Conservation (phyloP, 2,113 vertebrate species). For the Syngnathus scovelli region DNA sequence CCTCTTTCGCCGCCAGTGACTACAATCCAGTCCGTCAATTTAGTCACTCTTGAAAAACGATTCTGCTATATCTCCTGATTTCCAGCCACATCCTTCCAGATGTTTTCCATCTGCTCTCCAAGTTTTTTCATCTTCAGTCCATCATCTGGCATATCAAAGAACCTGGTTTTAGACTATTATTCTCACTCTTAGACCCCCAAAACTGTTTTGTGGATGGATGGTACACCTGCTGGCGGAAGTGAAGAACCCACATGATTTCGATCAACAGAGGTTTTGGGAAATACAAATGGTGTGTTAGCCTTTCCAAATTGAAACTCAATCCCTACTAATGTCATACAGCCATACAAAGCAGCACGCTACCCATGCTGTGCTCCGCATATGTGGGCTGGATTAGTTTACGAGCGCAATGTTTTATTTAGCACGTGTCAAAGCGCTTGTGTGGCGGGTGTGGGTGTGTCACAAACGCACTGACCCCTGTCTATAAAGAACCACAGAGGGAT, state of each 20-base stretch:
- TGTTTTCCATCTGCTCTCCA: constrained; percentile 28
- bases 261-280: constrained; percentile 10
- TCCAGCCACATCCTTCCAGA: constrained; percentile 27
- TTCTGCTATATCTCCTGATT: background rate
- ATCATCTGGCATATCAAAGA: constrained; percentile 32
- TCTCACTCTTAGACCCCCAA: background rate
- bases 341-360: constrained; percentile 50
- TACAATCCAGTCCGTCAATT: background rate
- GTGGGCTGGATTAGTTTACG: constrained; percentile 64
- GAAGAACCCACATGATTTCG: constrained; percentile 40
- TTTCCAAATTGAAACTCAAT: constrained; percentile 61
- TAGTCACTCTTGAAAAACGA: background rate
- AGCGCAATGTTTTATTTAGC: constrained; percentile 67
- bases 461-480: background rate
- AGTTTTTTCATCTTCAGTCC: constrained; percentile 25
- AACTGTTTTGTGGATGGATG: background rate
- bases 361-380: constrained; percentile 63
- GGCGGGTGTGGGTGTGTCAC: background rate
- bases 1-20: no score
- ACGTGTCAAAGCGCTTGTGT: constrained; percentile 54
- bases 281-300: constrained; percentile 24
- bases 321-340: constrained; percentile 52
- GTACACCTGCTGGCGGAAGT: constrained; percentile 4
- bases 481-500: constrained; percentile 39
- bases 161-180: background rate